Percentiles rank a stretch among this genome's conserved stretches.
These are phyloP conservation scores for Brachirus orientalis DNA, from an alignment of 2,113 vertebrate genomes.

Conservation along the genomic window DNA sequence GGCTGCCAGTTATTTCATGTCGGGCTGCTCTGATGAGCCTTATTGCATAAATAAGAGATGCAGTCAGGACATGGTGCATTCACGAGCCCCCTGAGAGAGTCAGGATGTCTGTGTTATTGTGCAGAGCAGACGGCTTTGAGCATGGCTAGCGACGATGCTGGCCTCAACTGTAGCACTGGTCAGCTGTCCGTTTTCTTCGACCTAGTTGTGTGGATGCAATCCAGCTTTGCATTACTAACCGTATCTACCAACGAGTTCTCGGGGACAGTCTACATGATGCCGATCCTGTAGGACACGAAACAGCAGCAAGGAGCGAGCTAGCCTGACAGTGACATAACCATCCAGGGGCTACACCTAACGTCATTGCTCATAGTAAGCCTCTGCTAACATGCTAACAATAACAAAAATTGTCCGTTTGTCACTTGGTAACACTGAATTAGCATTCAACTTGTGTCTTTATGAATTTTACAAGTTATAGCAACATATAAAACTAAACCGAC, in stretches of 20 bases:
- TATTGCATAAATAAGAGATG: slow-evolving; percentile 43
- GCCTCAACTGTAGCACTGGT: slow-evolving; percentile 44
- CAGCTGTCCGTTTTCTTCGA: too few species aligned
- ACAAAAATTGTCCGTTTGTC: background rate
- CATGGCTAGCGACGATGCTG: slow-evolving; percentile 42
- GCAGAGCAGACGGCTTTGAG: slow-evolving; percentile 32
- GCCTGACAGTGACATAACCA: slow-evolving; percentile 59
- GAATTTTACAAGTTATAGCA: background rate
- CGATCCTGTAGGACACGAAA: slow-evolving; percentile 26
- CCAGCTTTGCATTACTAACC: slow-evolving; percentile 37
- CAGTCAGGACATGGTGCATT: slow-evolving; percentile 51
- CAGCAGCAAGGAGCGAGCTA: slow-evolving; percentile 30
- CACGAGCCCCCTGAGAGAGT: slow-evolving; percentile 15
- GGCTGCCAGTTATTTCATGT: slow-evolving; percentile 28
- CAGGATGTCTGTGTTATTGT: slow-evolving; percentile 32
- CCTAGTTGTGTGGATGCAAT: slow-evolving; percentile 41
- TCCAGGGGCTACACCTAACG: slow-evolving; percentile 33
- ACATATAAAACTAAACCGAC: slow-evolving; percentile 1
- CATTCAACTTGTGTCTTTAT: background rate
- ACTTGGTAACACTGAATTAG: background rate
- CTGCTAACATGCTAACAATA: slow-evolving; percentile 25
- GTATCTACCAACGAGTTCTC: slow-evolving; percentile 6
- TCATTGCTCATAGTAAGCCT: slow-evolving; percentile 33
- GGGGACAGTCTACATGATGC: slow-evolving; percentile 69
- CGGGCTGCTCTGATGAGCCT: slow-evolving; percentile 25